Evolutionary conservation across 92 coral and sea anemone species (phyloP).

Genomic region (Palythoa heliodiscus): DNA sequence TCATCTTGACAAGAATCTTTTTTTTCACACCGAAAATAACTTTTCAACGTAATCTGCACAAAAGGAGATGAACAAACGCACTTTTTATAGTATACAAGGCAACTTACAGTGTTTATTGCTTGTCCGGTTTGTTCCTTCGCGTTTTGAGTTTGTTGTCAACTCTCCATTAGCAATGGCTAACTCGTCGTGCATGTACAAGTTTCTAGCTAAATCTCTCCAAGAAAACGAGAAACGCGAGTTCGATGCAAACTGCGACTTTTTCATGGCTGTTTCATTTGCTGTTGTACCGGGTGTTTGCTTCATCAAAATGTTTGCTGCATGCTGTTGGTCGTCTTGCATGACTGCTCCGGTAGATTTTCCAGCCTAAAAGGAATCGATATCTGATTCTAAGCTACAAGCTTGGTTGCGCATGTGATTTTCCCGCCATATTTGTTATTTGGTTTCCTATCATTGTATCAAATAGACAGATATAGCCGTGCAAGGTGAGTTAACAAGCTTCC

Average conservation of each 20-base stretch:
- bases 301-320: slow-evolving; percentile 13
- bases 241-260: not conserved
- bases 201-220: slow-evolving; percentile 41
- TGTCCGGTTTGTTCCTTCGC: not conserved
- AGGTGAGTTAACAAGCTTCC: not conserved
- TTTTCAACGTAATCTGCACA: not conserved
- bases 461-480: not conserved
- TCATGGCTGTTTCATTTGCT: slow-evolving; percentile 19
- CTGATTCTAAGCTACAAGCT: slow-evolving; percentile 7
- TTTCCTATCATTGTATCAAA: too few species aligned
- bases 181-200: slow-evolving; percentile 31
- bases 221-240: slow-evolving; percentile 33
- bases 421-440: slow-evolving; percentile 15
- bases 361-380: slow-evolving; percentile 38
- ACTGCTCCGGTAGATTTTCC: slow-evolving; percentile 23
- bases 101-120: slow-evolving; percentile 17
- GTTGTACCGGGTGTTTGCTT: slow-evolving; percentile 33
- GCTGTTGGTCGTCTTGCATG: slow-evolving; percentile 45
- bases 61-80: not conserved
- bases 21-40: not conserved
- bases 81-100: not conserved
- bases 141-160: not conserved
- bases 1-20: too few species aligned
- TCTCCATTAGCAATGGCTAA: slow-evolving; percentile 14
- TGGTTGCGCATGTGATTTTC: slow-evolving; percentile 38